phyloP scores from a whole-genome alignment of 23 tunicate genomes.

The Ascidia mentula region DNA sequence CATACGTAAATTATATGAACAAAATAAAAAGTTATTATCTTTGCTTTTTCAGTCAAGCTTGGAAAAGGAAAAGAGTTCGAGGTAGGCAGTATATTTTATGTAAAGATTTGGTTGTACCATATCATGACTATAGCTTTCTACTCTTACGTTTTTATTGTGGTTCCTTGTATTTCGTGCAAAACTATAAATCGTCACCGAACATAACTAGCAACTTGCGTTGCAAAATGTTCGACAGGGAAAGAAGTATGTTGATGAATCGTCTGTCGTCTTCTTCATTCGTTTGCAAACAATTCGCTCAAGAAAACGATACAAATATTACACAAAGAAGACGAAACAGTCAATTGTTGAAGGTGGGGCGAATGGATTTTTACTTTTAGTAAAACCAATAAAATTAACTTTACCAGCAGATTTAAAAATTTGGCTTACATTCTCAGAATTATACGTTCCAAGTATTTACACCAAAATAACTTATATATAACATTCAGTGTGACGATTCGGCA shows the following conservation, averaged over 20 bases:
- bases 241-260: conserved; percentile 1
- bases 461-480: too few relatives aligned
- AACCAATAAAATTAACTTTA: too few relatives aligned
- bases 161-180: neutral
- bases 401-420: too few relatives aligned
- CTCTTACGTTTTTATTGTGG: neutral
- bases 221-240: neutral
- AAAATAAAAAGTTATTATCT: neutral
- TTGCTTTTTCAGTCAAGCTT: neutral
- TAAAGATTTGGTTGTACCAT: neutral
- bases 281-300: conserved; percentile 2
- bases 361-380: neutral
- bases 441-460: too few relatives aligned
- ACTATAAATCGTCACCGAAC: too few relatives aligned
- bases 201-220: too few relatives aligned
- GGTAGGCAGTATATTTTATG: neutral
- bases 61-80: neutral
- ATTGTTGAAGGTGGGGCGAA: too few relatives aligned
- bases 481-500: neutral
- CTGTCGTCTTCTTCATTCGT: neutral
- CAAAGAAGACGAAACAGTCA: neutral
- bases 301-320: neutral
- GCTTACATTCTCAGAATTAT: too few relatives aligned
- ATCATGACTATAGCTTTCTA: neutral
- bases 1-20: too few relatives aligned